Conservation (phyloP, 2,797 vertebrate genomes). For the Clarias fuscus region DNA sequence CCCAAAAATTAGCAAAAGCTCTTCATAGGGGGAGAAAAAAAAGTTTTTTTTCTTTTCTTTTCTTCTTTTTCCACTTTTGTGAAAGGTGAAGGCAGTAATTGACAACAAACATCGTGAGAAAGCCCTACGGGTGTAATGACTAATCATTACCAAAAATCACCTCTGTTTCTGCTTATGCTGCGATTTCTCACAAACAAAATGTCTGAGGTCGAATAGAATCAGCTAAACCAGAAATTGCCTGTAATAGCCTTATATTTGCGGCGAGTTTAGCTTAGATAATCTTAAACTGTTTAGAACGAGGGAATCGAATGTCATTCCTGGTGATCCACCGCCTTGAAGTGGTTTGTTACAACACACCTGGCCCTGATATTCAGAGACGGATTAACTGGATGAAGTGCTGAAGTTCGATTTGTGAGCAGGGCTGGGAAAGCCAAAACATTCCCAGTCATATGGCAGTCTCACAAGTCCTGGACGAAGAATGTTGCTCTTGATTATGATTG, state of each 20-base stretch:
- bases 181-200: background rate
- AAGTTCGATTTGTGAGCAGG: background rate
- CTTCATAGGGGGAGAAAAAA: background rate
- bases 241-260: background rate
- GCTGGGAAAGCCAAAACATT: background rate
- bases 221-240: background rate
- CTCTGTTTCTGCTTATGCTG: background rate
- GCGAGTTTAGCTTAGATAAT: background rate
- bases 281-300: background rate
- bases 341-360: constrained; percentile 14
- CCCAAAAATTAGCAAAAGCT: background rate
- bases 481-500: background rate
- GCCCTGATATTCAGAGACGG: background rate
- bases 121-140: background rate
- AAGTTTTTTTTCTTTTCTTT: background rate
- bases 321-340: background rate
- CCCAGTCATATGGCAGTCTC: background rate
- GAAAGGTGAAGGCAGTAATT: background rate
- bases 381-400: background rate
- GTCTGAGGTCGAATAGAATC: background rate
- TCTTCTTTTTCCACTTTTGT: background rate
- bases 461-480: background rate
- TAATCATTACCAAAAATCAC: constrained; percentile 10
- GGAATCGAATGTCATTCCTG: background rate
- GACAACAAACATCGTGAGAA: background rate